Evolutionary conservation across 2,888 invertebrate species (phyloP).

Genomic region (Xestobium rufovillosum): DNA sequence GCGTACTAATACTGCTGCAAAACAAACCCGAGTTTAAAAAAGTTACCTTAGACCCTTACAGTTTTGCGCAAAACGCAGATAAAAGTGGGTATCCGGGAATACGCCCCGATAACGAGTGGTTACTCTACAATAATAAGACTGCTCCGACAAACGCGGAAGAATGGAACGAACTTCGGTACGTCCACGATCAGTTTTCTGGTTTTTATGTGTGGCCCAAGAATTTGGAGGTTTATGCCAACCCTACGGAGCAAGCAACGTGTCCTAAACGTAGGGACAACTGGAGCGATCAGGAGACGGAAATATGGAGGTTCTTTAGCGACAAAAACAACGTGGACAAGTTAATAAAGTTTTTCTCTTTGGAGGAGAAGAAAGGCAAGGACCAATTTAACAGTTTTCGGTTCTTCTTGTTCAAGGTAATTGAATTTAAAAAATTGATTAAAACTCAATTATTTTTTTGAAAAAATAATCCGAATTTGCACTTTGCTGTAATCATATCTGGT

Average conservation of each 20-base stretch:
- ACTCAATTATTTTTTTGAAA: too few species aligned
- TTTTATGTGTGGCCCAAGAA: constrained; percentile 49
- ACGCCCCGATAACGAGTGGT: constrained; percentile 66
- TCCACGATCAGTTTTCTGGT: constrained; percentile 57
- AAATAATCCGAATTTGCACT: too few species aligned
- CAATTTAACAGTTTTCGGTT: constrained; percentile 65
- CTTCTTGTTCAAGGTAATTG: constrained; percentile 63
- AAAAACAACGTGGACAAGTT: constrained; percentile 61
- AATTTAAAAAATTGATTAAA: neutral
- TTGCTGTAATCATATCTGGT: too few species aligned
- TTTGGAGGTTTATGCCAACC: constrained; percentile 59
- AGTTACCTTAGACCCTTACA: constrained; percentile 49
- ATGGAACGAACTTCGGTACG: constrained; percentile 66
- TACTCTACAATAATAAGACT: constrained; percentile 57
- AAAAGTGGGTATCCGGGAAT: constrained; percentile 45
- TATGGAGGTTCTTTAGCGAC: constrained; percentile 61
- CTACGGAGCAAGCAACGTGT: constrained; percentile 51
- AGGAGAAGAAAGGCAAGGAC: constrained; percentile 81
- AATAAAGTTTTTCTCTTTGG: constrained; percentile 65
- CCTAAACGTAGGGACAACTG: constrained; percentile 49
- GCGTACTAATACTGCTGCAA: constrained; percentile 61
- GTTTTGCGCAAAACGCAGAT: constrained; percentile 30
- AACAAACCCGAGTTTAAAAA: constrained; percentile 61
- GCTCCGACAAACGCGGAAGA: constrained; percentile 57
- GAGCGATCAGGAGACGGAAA: constrained; percentile 55